These are phyloP conservation scores for Nibea coibor DNA, from an alignment of 2,113 vertebrate genomes.

Conservation along the genomic window DNA sequence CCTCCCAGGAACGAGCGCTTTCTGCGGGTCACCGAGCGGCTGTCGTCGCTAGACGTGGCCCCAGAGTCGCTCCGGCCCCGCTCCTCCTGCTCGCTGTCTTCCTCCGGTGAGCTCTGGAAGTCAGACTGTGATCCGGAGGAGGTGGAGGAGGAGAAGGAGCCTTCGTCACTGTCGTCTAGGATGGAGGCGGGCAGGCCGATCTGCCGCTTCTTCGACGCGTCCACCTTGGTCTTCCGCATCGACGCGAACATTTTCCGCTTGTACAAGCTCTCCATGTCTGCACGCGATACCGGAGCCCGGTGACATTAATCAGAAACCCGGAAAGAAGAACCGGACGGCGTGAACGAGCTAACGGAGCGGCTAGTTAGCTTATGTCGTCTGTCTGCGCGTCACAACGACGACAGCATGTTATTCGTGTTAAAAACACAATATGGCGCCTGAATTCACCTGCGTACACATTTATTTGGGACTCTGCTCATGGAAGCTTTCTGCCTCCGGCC, in stretches of 20 bases:
- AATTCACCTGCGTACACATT: not conserved
- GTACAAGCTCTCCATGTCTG: conserved; percentile 81
- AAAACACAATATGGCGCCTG: not conserved
- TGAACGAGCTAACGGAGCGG: conserved; percentile 40
- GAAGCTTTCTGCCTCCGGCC: not conserved
- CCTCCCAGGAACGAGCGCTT: conserved; percentile 76
- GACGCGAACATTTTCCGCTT: conserved; percentile 83
- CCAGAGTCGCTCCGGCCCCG: conserved; percentile 64
- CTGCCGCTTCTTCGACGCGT: conserved; percentile 70
- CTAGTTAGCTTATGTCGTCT: conserved; percentile 14
- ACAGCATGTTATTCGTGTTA: not conserved
- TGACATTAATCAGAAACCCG: conserved; percentile 47
- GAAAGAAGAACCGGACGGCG: not conserved
- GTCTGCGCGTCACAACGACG: conserved; percentile 21
- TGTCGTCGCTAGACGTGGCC: conserved; percentile 72
- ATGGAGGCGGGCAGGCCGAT: conserved; percentile 77
- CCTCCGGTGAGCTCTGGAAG: conserved; percentile 69
- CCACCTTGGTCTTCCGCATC: conserved; percentile 80
- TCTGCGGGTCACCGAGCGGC: conserved; percentile 69
- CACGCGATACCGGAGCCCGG: conserved; percentile 33
- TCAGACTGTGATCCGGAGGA: conserved; percentile 71
- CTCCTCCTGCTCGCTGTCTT: conserved; percentile 63
- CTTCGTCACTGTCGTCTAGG: conserved; percentile 82
- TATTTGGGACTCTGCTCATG: not conserved
- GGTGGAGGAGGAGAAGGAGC: conserved; percentile 75